These are phyloP conservation scores for Heteronetta atricapilla DNA, from an alignment of 2,113 vertebrate genomes.

Conservation along the genomic window DNA sequence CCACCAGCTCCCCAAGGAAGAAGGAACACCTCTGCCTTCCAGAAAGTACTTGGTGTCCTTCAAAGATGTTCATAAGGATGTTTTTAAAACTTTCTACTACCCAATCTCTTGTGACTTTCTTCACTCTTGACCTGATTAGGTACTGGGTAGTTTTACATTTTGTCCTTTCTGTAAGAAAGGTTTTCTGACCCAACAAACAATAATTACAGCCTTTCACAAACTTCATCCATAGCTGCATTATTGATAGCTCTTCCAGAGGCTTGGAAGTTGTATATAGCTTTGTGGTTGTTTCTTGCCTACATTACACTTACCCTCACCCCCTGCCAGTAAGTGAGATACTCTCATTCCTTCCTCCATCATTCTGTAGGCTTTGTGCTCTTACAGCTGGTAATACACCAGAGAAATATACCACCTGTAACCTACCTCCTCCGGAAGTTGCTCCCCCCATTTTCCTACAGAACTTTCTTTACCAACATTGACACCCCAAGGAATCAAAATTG, in stretches of 20 bases:
- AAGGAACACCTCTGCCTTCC: conserved; percentile 4
- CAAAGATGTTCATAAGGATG: neutral
- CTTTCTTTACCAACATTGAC: fast-evolving
- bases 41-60: conserved; percentile 35
- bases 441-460: neutral
- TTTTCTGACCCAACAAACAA: neutral
- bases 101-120: neutral
- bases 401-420: neutral
- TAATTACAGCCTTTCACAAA: neutral
- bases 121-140: neutral
- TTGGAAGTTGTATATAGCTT: neutral
- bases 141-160: neutral
- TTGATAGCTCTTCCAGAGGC: neutral
- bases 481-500: neutral
- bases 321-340: neutral
- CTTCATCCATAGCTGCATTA: neutral
- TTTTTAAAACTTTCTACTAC: neutral
- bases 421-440: neutral
- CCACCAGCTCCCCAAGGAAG: neutral
- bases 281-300: neutral
- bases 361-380: neutral
- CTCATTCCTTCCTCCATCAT: neutral
- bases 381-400: neutral
- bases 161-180: neutral
- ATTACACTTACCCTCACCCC: neutral